These are phyloP conservation scores for Parazoanthus swiftii DNA, from an alignment of 92 coral and sea anemone genomes.

Conservation along the genomic window DNA sequence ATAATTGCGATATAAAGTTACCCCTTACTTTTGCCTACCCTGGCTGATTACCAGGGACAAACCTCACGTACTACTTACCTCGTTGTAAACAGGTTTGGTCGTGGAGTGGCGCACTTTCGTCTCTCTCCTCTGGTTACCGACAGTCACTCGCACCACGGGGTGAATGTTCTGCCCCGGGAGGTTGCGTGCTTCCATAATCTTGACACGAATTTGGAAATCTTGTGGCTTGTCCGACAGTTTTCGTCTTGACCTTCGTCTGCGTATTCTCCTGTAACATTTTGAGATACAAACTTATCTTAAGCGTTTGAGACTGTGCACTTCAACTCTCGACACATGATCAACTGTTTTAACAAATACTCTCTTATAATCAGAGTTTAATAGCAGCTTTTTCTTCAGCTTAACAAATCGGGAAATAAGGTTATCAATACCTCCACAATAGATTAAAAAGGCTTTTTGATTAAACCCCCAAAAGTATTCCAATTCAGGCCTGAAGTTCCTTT, in stretches of 20 bases:
- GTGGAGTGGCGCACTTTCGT: slow-evolving; percentile 76
- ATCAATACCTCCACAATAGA: not conserved
- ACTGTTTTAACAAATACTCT: not conserved
- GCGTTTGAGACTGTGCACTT: not conserved
- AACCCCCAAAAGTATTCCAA: too few relatives aligned
- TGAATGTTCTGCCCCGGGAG: slow-evolving; percentile 83
- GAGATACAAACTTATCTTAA: not conserved
- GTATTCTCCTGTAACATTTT: slow-evolving; percentile 30
- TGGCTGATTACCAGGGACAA: too few relatives aligned
- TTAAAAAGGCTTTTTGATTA: not conserved
- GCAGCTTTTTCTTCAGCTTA: too few relatives aligned
- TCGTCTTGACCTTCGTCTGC: slow-evolving; percentile 47
- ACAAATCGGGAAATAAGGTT: too few relatives aligned
- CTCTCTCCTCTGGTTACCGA: slow-evolving; percentile 78
- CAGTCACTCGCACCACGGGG: slow-evolving; percentile 82
- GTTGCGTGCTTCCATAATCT: slow-evolving; percentile 84
- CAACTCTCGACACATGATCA: not conserved
- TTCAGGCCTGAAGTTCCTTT: too few relatives aligned
- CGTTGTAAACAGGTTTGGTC: slow-evolving; percentile 79
- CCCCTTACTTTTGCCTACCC: too few relatives aligned
- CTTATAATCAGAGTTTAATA: too few relatives aligned
- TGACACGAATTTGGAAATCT: slow-evolving; percentile 90
- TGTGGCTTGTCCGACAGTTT: slow-evolving; percentile 77
- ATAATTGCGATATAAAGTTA: not conserved
- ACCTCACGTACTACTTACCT: slow-evolving; percentile 50